Evolutionary conservation across 2,113 vertebrate genomes (phyloP).

Genomic region (Cochlearius cochlearius): DNA sequence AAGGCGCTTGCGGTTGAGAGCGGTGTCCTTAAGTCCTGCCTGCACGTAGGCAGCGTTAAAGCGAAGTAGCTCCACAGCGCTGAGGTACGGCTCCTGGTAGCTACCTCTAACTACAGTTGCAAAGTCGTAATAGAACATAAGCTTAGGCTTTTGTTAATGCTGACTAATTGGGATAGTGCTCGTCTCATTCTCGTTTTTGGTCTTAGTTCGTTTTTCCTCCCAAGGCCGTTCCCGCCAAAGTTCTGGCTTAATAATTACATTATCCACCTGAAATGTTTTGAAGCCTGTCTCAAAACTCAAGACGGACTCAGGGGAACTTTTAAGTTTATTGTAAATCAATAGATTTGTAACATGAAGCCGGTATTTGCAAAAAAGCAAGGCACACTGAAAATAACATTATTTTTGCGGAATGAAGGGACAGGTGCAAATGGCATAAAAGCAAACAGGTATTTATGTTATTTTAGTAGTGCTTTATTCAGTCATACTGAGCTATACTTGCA

Average conservation of each 20-base stretch:
- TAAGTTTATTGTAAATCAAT: not conserved
- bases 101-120: fast-evolving
- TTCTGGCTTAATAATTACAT: not conserved
- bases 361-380: not conserved
- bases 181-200: fast-evolving
- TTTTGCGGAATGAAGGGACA: not conserved
- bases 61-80: fast-evolving
- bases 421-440: not conserved
- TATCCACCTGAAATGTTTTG: not conserved
- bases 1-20: fast-evolving
- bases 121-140: fast-evolving
- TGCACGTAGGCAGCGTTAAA: fast-evolving
- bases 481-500: not conserved
- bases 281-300: not conserved
- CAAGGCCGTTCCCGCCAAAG: not conserved
- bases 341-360: not conserved
- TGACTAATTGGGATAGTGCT: fast-evolving
- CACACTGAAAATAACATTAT: fast-evolving
- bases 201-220: not conserved
- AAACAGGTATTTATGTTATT: fast-evolving
- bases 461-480: not conserved
- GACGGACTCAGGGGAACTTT: not conserved
- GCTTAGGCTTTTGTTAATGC: too few species aligned
- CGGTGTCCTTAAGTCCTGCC: fast-evolving
- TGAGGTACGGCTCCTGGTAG: not conserved